Conservation (phyloP, 2,113 vertebrate genomes). For the Grantiella picta region DNA sequence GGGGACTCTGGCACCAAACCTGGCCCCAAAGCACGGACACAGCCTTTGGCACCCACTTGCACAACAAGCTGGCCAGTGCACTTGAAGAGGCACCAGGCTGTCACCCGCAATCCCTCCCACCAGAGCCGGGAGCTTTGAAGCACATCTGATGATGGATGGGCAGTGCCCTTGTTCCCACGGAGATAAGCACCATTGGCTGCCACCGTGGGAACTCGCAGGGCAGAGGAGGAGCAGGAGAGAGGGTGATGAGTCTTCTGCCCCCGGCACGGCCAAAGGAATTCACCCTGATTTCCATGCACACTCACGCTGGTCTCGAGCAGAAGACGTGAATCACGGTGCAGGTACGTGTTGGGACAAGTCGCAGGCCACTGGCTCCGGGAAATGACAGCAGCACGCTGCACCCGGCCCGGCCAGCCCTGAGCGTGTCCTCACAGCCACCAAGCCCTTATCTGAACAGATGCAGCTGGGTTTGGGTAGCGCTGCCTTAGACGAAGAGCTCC, state of each 20-base stretch:
- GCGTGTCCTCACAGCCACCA: neutral
- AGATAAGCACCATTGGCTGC: neutral
- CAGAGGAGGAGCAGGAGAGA: neutral
- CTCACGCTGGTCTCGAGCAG: neutral
- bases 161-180: neutral
- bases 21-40: fast-evolving
- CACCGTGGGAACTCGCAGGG: neutral
- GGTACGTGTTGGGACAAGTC: neutral
- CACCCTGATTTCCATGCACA: neutral
- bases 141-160: neutral
- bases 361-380: neutral
- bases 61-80: fast-evolving
- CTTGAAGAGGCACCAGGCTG: neutral
- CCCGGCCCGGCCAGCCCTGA: neutral
- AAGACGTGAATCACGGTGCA: neutral
- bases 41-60: neutral
- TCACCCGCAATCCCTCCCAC: neutral
- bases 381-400: fast-evolving
- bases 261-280: neutral
- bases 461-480: neutral
- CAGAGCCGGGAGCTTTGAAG: neutral
- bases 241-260: neutral
- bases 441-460: fast-evolving
- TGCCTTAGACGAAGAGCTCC: neutral
- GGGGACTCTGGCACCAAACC: neutral